These are phyloP conservation scores for Leucopsar rothschildi DNA, from an alignment of 2,113 vertebrate species.

Conservation along the genomic window DNA sequence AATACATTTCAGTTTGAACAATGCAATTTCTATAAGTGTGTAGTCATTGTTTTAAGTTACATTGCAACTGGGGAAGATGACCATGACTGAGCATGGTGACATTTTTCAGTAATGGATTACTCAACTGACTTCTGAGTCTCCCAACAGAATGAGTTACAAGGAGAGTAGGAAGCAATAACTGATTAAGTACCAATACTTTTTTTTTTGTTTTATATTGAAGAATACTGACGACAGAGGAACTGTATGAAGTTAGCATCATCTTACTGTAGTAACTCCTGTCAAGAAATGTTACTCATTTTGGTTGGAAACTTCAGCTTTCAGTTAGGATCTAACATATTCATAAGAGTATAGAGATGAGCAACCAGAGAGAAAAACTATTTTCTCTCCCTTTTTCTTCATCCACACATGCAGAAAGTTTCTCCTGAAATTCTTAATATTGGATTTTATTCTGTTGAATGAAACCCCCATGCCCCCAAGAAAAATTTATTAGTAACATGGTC, in stretches of 20 bases:
- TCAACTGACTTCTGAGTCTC: neutral
- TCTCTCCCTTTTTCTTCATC: neutral
- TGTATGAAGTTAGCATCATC: neutral
- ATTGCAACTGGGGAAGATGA: conserved; percentile 8
- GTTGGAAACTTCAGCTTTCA: neutral
- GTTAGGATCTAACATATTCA: neutral
- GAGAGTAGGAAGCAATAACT: neutral
- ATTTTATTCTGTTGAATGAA: neutral
- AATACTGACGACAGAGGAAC: neutral
- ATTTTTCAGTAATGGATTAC: conserved; percentile 33
- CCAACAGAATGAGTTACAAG: neutral
- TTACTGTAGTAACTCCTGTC: neutral
- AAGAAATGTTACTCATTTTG: neutral
- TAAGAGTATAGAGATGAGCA: neutral
- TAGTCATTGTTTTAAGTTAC: conserved; percentile 36
- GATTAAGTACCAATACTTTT: neutral
- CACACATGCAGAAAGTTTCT: neutral
- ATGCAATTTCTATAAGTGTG: conserved; percentile 1
- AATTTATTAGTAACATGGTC: neutral
- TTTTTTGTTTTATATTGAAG: neutral
- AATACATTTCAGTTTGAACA: neutral
- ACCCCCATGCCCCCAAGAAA: neutral
- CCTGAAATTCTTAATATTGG: neutral
- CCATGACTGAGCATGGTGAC: conserved; percentile 44
- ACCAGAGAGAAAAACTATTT: neutral